A percentile compares a stretch with the other conserved stretches of the same genome.
Evolutionary conservation across 2,888 invertebrate species (phyloP).

Genomic region (Lapara coniferarum): DNA sequence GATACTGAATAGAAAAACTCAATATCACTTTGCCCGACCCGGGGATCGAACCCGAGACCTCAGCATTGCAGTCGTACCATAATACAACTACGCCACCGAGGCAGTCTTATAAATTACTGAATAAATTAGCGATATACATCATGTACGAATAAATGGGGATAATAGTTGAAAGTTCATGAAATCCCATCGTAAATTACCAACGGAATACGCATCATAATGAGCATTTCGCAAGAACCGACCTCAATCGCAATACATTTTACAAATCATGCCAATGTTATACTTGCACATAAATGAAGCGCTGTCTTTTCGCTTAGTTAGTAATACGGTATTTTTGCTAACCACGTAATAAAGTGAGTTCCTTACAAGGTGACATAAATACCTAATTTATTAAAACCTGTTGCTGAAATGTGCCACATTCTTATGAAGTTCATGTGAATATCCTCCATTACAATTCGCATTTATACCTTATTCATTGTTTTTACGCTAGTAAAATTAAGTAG

Average conservation of each 20-base stretch:
- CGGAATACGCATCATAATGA: background rate
- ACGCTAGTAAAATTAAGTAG: too few species aligned
- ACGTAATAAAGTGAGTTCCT: conserved; percentile 41
- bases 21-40: too few species aligned
- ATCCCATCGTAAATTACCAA: background rate
- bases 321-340: conserved; percentile 40
- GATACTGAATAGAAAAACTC: too few species aligned
- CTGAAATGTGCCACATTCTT: background rate
- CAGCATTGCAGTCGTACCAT: too few species aligned
- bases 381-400: conserved; percentile 32
- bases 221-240: conserved; percentile 57
- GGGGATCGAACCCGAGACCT: too few species aligned
- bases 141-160: too few species aligned
- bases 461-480: too few species aligned
- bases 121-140: too few species aligned
- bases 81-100: too few species aligned
- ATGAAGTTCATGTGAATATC: too few species aligned
- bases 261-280: conserved; percentile 60
- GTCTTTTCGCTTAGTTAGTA: conserved; percentile 44
- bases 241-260: conserved; percentile 50
- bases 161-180: background rate
- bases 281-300: conserved; percentile 54
- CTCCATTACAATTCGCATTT: too few species aligned
- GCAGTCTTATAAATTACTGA: too few species aligned
- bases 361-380: conserved; percentile 36